Base-by-base conservation (phyloP, 92 coral and sea anemone species). In the Chrysogorgia sp. region DNA sequence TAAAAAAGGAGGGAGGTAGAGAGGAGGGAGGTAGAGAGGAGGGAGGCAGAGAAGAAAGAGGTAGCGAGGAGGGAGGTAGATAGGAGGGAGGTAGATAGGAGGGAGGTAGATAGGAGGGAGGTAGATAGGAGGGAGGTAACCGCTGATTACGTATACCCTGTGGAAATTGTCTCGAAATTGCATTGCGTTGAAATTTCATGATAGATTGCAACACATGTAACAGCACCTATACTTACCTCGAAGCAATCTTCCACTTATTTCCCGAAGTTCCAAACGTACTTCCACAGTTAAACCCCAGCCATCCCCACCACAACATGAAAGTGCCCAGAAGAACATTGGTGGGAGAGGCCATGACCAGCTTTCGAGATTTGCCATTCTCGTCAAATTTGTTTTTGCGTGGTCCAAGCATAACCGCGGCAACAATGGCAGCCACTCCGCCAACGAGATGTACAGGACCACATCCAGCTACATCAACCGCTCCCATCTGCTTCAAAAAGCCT, bases 301-400 rank as follows among this genome's bases (percentile, higher is more conserved):
- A 91, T 20, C 90, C 90, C 92, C 90, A 86, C 91, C 97, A 90
- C 76, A 90, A 25, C 96, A 90, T 90, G 55, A 90, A 90, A 24
- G 92, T 85, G 12, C 96, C 96, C 24, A 90, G 86, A 57, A 90
- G 67, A 29, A 86, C 97, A 63, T 89, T 86, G 5, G 91, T 91
- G 1, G 92, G 97, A 0, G 97, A 91, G 0, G 91, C 97, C 92
- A 86, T 88, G 10, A 28, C 26, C 24, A 78, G 83, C 24, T 81
- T 58, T 1, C 71, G 80, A 7, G 92, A 87, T 8, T 67, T 78
- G 13, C 88, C 84, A 26, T 86, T 32, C 32, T 81, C 86, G 45
- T 88, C 90, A 82, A 83, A 89, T 70, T 80, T 77, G 29, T 87
- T 90, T 10, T 80, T 50, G 5, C 97, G 90, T 15, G 97, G 90